Evolutionary conservation across 2,113 vertebrate species (phyloP), one percentile per base, ranked within the genome.

Genomic region (Poecilia latipinna): DNA sequence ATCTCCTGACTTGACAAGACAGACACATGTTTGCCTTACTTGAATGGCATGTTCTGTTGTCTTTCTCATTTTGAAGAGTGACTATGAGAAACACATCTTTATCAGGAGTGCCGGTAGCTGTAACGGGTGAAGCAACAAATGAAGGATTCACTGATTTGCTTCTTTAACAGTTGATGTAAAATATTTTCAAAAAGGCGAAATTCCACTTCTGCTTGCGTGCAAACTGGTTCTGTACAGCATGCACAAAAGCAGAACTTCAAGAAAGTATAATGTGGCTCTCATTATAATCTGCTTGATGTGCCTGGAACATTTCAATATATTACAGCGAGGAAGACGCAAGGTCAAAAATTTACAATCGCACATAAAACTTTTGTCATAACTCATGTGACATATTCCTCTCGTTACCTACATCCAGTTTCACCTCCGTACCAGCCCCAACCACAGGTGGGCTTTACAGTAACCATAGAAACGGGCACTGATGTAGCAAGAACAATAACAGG

Each of bases 401-500:
- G 33, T 61, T 11, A 32, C 44, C 42, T 65, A 54, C 44, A 68
- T 63, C 37, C 33, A 26, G 24, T 31, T 65, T 68, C 8, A 17
- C 54, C 63, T 70, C 65, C 33, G 61, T 60, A 17, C 37, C 54
- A 37, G 42, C 37, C 60, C 65, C 31, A 72, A 57, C 24, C 70
- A 75, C 17, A 5, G 3, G 31, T 3, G 11, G 63, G 29, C 33
- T 70, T 48, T 31, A 28, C 0, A 7, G 57, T 77, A 80, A 84
- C 81, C 72, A 86, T 48, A 71, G 82, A 75, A 86, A 84, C 26
- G 8, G 8, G 17, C 63, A 64, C 73, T 61, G 79, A 63, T 39
- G 68, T 44, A 35, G 61, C 22, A 42, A 70, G 62, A 57, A 87
- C 78, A 79, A 87, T 84, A 91, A 91, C 90, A 93, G 84, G 88